A percentile compares a stretch with the other conserved stretches of the same genome.
phyloP scores from a whole-genome alignment of 2,113 vertebrate species.

The Pseudolaguvia tuberculata region DNA sequence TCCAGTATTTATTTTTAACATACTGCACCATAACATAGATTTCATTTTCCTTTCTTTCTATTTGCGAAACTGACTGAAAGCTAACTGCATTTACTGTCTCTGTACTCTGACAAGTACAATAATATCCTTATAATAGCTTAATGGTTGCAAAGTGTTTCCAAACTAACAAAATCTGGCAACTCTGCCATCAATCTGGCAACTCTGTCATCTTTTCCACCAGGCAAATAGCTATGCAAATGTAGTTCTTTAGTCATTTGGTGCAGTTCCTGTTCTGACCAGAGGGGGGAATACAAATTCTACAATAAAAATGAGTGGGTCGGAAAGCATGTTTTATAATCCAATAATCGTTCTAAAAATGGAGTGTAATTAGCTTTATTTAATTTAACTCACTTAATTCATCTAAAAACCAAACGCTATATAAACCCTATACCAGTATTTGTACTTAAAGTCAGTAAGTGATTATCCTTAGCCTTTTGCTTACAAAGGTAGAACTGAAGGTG shows the following conservation, averaged over 20 bases:
- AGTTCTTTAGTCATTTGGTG: neutral
- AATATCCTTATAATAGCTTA: too few relatives aligned
- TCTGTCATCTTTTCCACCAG: neutral
- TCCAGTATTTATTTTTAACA: too few relatives aligned
- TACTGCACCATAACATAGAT: too few relatives aligned
- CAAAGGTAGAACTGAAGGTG: neutral
- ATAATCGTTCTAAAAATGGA: too few relatives aligned
- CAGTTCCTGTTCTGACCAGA: neutral
- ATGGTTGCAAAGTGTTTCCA: neutral
- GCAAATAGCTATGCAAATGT: neutral
- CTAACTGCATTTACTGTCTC: too few relatives aligned
- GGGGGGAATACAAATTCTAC: neutral
- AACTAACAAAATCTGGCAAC: neutral
- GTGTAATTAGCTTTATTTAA: neutral
- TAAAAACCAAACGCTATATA: neutral
- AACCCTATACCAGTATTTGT: neutral
- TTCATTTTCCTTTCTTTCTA: too few relatives aligned
- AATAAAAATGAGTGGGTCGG: neutral
- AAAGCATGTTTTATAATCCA: neutral
- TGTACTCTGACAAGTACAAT: too few relatives aligned
- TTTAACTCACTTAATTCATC: neutral
- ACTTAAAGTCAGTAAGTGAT: neutral
- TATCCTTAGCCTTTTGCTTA: neutral
- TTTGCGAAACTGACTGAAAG: too few relatives aligned
- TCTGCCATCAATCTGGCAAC: neutral